Base-by-base conservation (phyloP, 35 echinoderm and acorn worm species). In the Diadema setosum region DNA sequence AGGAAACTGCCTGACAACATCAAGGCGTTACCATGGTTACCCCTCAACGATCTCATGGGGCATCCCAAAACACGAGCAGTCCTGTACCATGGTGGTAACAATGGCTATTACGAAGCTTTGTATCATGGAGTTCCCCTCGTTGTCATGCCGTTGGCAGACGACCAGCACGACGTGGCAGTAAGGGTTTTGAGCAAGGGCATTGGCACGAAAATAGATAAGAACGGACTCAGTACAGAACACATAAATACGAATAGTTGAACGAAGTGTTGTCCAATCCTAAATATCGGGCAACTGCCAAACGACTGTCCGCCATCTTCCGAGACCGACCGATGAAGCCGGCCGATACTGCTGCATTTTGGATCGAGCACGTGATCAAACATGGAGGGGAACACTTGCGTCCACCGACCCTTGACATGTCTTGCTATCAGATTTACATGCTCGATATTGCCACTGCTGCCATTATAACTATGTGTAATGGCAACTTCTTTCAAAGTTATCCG, bases 331-430 rank as follows among this genome's bases (percentile, higher is more conserved):
- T 36, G 37, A 87, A 70, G 37, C 91, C 91, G 5, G 75, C 67
- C 5, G 48, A 88, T 2, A 43, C 70, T 35, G 91, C 91, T n/a
- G 74, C 80, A 36, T 67, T 82, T 58, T 93, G 91, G 91, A 49
- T 93, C 33, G 91, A 93, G 70, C 58, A 70, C 78, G 85, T 88
- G 46, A 93, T 82, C 14, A 82, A 93, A 88, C 58, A 93, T 93
- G 85, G 91, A 5, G 76, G 75, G 15, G 69, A 29, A 20, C 46
- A 82, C 78, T 40, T 82, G 21, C 45, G 31, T 4, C 46, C 84
- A 39, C 24, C 20, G 12, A 58, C 73, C 14, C 9, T 55, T 17
- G 40, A 42, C 8, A 5, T 85, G n/a, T 17, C 31, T 2, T 69
- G 32, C 30, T 24, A 40, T 20, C 44, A 84, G 14, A 24, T 46